Evolutionary conservation across 2,888 invertebrate genomes (phyloP).

Genomic region (Eristalinus sepulchralis): DNA sequence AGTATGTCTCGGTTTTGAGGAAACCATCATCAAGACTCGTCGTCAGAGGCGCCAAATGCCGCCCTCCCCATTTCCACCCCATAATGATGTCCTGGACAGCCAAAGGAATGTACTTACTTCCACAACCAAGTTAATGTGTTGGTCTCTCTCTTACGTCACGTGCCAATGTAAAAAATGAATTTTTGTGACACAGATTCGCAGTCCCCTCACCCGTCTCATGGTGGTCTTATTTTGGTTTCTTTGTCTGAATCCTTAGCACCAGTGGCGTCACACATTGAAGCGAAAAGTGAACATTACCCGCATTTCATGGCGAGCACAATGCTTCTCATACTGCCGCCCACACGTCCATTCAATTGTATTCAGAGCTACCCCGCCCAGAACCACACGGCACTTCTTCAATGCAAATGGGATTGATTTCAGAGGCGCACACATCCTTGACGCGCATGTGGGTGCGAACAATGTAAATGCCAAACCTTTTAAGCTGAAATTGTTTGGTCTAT

Average conservation of each 20-base stretch:
- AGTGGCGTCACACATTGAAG: neutral
- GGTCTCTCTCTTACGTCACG: neutral
- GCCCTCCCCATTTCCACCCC: neutral
- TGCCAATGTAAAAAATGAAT: neutral
- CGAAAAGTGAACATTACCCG: neutral
- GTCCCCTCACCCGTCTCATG: neutral
- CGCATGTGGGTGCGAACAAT: neutral
- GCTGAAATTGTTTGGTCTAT: slow-evolving; percentile 2
- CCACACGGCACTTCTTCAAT: neutral
- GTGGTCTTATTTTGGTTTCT: neutral
- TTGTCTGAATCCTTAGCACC: neutral
- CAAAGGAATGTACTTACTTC: neutral
- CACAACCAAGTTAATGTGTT: neutral
- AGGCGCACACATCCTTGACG: neutral
- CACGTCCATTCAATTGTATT: neutral
- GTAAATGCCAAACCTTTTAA: slow-evolving; percentile 28
- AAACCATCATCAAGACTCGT: neutral
- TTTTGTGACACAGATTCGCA: neutral
- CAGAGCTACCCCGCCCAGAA: neutral
- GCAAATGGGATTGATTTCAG: slow-evolving; percentile 37
- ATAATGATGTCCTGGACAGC: too few relatives aligned
- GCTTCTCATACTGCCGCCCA: neutral
- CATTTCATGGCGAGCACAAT: neutral
- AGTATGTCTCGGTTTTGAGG: neutral
- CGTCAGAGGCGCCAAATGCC: neutral